Evolutionary conservation across 2,888 invertebrate species (phyloP).

Genomic region (Lampropteryx suffumata): DNA sequence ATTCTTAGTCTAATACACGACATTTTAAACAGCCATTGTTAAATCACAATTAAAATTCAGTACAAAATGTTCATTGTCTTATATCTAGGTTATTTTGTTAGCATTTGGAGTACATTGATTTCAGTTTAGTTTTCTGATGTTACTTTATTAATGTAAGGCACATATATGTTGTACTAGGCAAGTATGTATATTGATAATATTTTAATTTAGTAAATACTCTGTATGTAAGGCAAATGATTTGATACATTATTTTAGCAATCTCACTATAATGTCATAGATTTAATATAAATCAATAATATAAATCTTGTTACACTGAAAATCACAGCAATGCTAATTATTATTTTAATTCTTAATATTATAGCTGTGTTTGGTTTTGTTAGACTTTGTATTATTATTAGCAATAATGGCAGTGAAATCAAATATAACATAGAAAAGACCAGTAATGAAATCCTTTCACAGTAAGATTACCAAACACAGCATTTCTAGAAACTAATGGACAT

Average conservation of each 20-base stretch:
- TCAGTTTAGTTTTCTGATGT: constrained; percentile 1
- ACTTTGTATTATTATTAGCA: background rate
- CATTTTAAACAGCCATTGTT: constrained; percentile 19
- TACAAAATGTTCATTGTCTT: constrained; percentile 2
- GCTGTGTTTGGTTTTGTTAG: background rate
- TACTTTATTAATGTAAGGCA: background rate
- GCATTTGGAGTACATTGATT: constrained; percentile 3
- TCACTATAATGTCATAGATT: constrained; percentile 14
- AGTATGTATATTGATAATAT: no score
- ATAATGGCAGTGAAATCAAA: background rate
- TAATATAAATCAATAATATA: constrained; percentile 13
- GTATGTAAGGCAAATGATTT: background rate
- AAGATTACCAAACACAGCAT: constrained; percentile 7
- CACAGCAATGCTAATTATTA: constrained; percentile 15
- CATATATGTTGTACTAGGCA: no score
- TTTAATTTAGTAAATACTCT: no score
- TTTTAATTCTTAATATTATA: constrained; percentile 6
- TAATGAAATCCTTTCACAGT: no score
- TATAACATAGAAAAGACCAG: no score
- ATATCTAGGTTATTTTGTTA: constrained; percentile 7
- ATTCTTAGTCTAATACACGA: constrained; percentile 33
- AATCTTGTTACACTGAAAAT: constrained; percentile 15
- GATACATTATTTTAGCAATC: constrained; percentile 11
- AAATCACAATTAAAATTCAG: constrained; percentile 16
- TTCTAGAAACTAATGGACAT: background rate